Base-by-base conservation (phyloP, 2,113 vertebrate species). In the Lathamus discolor region DNA sequence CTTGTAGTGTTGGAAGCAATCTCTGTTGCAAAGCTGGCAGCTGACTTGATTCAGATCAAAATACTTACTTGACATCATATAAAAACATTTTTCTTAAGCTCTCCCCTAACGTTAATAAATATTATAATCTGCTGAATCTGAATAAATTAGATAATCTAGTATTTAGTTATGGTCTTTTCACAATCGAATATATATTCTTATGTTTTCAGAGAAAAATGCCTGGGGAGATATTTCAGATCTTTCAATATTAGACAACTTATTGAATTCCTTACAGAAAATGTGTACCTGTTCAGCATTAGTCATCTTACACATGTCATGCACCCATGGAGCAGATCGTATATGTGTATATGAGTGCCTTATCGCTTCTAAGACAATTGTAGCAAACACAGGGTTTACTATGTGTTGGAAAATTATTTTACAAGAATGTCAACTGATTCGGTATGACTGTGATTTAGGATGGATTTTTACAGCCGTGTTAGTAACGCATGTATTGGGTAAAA, bases 271-370 rank as follows among this genome's bases (percentile, higher is more conserved):
- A 37, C 6, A 37, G 52, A 67, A 83, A 24, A 77, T 43, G 44
- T n/a, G 54, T 54, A 77, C 37, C 6, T 46, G 7, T 44, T 70
- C 51, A 82, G 18, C 18, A 54, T 66, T 77, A 43, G 11, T 46
- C 17, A 43, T 70, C 10, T 46, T 46, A 48, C 8, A 59, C 19
- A 27, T 22, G 18, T 33, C 13, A 16, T 37, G 15, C 10, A 5
- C 44, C 39, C 1, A 1, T 48, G 41, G 29, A 46, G 27, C 20
- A 23, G 17, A 33, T 27, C 1, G 0, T 35, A 1, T 46, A 9
- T 28, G 31, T 29, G 13, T 51, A 43, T 44, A 12, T 0, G 19
- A 37, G 20, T 29, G 57, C 28, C 22, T 41, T 57, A n/a, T 57
- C 51, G 33, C 37, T 69, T 22, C 28, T 46, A 24, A 29, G 29